Base-by-base conservation (phyloP, 2,888 invertebrate species). In the Acholoe squamosa region DNA sequence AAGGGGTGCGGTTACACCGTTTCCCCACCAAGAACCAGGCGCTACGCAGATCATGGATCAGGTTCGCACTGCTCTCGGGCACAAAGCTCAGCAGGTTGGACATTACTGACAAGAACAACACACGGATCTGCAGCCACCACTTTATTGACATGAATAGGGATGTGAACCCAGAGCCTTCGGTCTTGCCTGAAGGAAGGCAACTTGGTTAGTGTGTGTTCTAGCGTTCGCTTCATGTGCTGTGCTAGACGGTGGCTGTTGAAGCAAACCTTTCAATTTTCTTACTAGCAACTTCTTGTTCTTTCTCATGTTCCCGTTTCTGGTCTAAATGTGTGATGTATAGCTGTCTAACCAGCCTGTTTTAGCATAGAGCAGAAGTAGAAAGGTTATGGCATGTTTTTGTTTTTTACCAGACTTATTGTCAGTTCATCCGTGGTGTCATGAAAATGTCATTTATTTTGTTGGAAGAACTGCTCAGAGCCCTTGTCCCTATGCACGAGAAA, bases 31-130 rank as follows among this genome's bases (percentile, higher is more conserved):
- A 86, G 86, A 56, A 86, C 54, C 54, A 28, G 56, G 0, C 52
- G 19, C 86, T 86, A 7, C 86, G 86, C 1, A 5, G 86, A n/a
- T n/a, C 16, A 86, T 86, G 86, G 86, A 86, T 86, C 56, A 51
- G 28, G 56, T 86, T 86, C 28, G 86, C 54, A 7, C 86, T 86
- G 52, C 54, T 86, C 33, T 28, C 86, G 16, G 86, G 86, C 28
- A 86, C 86, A 14, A 54, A 52, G 33, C 52, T 86, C 16, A 31
- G 31, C 86, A 25, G 22, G 33, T 16, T 86, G 54, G 86, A 86
- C 86, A 54, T 86, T 1, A 28, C 19, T 12, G 86, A 86, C 33
- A 1, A 16, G 22, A 86, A 86, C 56, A 86, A 86, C 54, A 56
- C 54, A 7, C 52, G 86, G 5, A 54, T 86, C 14, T 86, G 86